Base-by-base conservation (phyloP, 2,113 vertebrate species). In the Telmatochromis sp. region DNA sequence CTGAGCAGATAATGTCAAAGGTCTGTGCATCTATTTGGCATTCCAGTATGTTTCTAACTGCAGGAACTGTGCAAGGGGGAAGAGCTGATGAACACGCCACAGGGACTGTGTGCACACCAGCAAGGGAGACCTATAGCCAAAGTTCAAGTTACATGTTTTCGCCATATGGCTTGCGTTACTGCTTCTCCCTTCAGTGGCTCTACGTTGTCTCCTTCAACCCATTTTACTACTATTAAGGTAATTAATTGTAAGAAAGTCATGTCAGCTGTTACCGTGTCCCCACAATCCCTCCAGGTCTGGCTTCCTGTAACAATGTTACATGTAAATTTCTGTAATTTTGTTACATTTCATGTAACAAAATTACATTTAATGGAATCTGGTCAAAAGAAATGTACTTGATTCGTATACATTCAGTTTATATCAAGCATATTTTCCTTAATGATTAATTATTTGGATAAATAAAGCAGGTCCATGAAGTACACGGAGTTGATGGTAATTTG, bases 131-230 rank as follows among this genome's bases (percentile, higher is more conserved):
- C 53, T 86, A 83, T 51, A 82, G 89, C 60, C 35, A 45, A n/a
- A 71, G 91, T 81, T 92, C 84, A 91, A 8, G 63, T 90, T 87
- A 87, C 87, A 84, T 11, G 60, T 33, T 88, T 65, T 81, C 3
- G 68, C 91, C 93, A 95, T 91, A 87, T 94, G 95, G 88, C 94
- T 92, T 80, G 73, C 15, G n/a, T 93, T 93, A 83, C 31, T 26
- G n/a, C 68, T 60, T 63, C 84, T 85, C 86, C 50, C 80, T 63
- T 83, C 73, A 87, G 86, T 23, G 31, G 86, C 82, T 57, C 81
- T 37, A 21, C n/a, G 10, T 82, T 54, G 86, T 65, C 75, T 82
- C 86, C 60, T 65, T 83, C 40, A 65, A 84, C 60, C 82, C 87
- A 87, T 84, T 86, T 88, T 84, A 78, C 75, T 79, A 88, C 87